phyloP scores from a whole-genome alignment of 1,140 invertebrate genomes.

The Drosophila nannoptera region DNA sequence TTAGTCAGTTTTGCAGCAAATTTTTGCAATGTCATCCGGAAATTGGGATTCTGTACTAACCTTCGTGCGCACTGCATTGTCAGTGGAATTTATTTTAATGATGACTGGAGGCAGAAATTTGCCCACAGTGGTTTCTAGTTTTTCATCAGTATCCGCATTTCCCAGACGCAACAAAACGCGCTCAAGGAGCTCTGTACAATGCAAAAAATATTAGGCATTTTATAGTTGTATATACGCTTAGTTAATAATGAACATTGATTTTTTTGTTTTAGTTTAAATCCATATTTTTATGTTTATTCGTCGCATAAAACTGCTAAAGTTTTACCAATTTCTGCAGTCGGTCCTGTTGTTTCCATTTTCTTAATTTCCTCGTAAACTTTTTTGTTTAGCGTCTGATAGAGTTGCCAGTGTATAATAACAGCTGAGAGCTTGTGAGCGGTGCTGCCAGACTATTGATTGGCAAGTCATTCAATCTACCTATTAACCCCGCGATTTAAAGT shows the following conservation, averaged over 20 bases:
- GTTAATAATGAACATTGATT: not conserved
- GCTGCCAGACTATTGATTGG: conserved; percentile 38
- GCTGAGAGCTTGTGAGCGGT: conserved; percentile 10
- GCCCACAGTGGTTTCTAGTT: conserved; percentile 88
- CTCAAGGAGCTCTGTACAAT: conserved; percentile 87
- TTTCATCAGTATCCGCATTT: conserved; percentile 92
- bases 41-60: conserved; percentile 62
- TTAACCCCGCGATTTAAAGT: conserved; percentile 17
- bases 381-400: conserved; percentile 46
- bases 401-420: conserved; percentile 36
- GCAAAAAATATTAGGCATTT: conserved; percentile 15
- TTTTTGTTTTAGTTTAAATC: too few species aligned
- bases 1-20: conserved; percentile 15
- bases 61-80: conserved; percentile 92
- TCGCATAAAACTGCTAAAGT: conserved; percentile 3
- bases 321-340: conserved; percentile 74
- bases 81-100: conserved; percentile 90
- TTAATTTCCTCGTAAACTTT: conserved; percentile 40
- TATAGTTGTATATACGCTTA: not conserved
- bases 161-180: conserved; percentile 93
- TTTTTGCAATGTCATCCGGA: conserved; percentile 50
- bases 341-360: conserved; percentile 71
- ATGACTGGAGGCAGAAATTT: conserved; percentile 94
- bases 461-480: conserved; percentile 35
- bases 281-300: not conserved